A percentile compares a stretch with the other conserved stretches of the same genome.
These are phyloP conservation scores for Sigmodon hispidus DNA, from an alignment of 2,113 vertebrate species.

Conservation along the genomic window DNA sequence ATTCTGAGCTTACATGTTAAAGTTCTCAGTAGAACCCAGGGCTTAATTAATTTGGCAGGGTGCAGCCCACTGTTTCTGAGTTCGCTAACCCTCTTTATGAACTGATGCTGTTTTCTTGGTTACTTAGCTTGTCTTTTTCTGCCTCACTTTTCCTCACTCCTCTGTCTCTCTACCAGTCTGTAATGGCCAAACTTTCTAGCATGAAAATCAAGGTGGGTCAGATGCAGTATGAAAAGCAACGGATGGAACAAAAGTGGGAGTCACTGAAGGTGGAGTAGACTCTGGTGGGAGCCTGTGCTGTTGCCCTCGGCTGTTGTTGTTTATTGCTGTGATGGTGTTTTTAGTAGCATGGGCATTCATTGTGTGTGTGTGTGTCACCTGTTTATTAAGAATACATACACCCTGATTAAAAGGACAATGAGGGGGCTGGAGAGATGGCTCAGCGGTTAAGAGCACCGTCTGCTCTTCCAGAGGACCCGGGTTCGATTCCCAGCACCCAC, in stretches of 20 bases:
- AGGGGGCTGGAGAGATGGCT: no score
- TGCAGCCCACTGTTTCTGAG: conserved; percentile 62
- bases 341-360: conserved; percentile 60
- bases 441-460: no score
- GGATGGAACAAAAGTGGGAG: conserved; percentile 95
- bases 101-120: conserved; percentile 60
- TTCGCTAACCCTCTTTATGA: conserved; percentile 74
- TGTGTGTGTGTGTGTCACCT: conserved; percentile 52
- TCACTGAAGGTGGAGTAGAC: conserved; percentile 93
- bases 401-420: not conserved
- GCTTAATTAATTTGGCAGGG: conserved; percentile 21
- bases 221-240: conserved; percentile 99
- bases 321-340: conserved; percentile 76
- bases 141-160: conserved; percentile 84
- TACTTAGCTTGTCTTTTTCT: conserved; percentile 84
- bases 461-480: no score
- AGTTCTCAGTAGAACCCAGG: conserved; percentile 36
- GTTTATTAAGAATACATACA: not conserved
- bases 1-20: not conserved
- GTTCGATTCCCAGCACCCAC: no score
- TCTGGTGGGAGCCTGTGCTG: conserved; percentile 70
- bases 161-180: conserved; percentile 92
- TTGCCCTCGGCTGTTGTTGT: conserved; percentile 67
- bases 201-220: conserved; percentile 99
- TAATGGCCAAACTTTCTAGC: conserved; percentile 99